These are phyloP conservation scores for Manacus vitellinus DNA, from an alignment of 2,113 vertebrate species.

Conservation along the genomic window DNA sequence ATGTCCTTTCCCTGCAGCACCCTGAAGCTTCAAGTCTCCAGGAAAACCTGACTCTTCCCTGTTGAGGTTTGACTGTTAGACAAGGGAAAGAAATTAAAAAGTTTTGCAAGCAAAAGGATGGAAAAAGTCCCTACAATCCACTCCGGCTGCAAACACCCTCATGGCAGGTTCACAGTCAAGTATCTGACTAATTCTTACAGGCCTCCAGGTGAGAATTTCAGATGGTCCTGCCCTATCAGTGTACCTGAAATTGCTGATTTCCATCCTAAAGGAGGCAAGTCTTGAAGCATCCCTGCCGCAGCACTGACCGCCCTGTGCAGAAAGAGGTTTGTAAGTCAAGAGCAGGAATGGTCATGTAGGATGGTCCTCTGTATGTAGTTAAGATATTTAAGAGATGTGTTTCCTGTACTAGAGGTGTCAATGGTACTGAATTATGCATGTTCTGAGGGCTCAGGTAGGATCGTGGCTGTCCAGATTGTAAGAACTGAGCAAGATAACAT, in stretches of 20 bases:
- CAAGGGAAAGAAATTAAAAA: not conserved
- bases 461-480: not conserved
- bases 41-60: not conserved
- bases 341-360: not conserved
- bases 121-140: not conserved
- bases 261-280: not conserved
- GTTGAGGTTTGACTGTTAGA: not conserved
- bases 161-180: not conserved
- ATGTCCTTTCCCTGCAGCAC: not conserved
- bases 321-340: not conserved
- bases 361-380: not conserved
- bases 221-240: not conserved
- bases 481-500: not conserved
- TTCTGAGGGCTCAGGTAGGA: not conserved
- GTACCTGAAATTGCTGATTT: not conserved
- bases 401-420: not conserved
- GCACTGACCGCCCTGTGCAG: fast-evolving
- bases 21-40: not conserved
- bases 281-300: not conserved
- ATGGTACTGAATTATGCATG: not conserved
- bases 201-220: not conserved
- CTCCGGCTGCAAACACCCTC: not conserved
- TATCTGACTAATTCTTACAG: not conserved
- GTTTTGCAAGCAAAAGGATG: not conserved
- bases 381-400: not conserved